Conservation (phyloP, 2,797 vertebrate species). For the Okamejei kenojei region DNA sequence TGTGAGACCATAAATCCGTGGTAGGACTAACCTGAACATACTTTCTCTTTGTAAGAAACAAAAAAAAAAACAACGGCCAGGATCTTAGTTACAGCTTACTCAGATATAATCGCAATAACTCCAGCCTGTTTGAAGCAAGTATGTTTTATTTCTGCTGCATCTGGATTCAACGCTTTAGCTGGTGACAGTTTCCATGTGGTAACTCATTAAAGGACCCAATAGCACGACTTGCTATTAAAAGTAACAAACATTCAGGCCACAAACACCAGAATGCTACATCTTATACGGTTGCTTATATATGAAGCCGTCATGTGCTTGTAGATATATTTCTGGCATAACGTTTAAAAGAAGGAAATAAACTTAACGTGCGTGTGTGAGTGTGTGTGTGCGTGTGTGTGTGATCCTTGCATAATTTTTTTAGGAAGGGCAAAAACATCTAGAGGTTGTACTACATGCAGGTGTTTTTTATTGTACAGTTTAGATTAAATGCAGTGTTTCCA, state of each 20-base stretch:
- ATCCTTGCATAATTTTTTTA: not conserved
- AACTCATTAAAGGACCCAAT: slow-evolving; percentile 63
- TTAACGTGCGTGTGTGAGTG: not conserved
- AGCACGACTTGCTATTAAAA: slow-evolving; percentile 56
- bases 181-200: slow-evolving; percentile 51
- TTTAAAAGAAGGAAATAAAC: slow-evolving; percentile 25
- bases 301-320: slow-evolving; percentile 76
- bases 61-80: slow-evolving; percentile 47
- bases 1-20: slow-evolving; percentile 62
- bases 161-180: slow-evolving; percentile 52
- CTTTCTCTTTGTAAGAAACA: slow-evolving; percentile 45
- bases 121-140: slow-evolving; percentile 44
- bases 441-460: slow-evolving; percentile 1
- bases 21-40: slow-evolving; percentile 74
- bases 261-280: slow-evolving; percentile 57
- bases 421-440: not conserved
- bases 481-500: not conserved
- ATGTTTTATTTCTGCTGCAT: slow-evolving; percentile 52
- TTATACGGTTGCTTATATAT: slow-evolving; percentile 59
- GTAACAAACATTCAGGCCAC: slow-evolving; percentile 53
- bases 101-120: slow-evolving; percentile 70
- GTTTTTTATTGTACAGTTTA: slow-evolving; percentile 29
- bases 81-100: slow-evolving; percentile 60
- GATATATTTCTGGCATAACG: slow-evolving; percentile 49
- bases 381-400: not conserved